Conservation (phyloP, 2,888 invertebrate genomes). For the Xanthorhoe spadicearia region DNA sequence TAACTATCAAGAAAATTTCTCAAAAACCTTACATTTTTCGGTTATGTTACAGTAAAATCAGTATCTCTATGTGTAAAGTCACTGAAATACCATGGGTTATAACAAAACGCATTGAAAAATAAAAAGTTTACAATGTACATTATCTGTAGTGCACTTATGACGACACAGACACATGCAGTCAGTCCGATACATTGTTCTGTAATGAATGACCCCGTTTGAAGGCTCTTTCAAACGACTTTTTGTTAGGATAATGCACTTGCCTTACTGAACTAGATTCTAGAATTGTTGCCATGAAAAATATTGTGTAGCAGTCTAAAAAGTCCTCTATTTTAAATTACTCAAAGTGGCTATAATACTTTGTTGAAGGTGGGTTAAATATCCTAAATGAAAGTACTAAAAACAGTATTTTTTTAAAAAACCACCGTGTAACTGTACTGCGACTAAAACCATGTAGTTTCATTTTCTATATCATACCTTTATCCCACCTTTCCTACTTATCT, state of each 20-base stretch:
- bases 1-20: no score
- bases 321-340: no score
- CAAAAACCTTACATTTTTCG: no score
- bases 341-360: no score
- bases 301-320: background rate
- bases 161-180: conserved; percentile 55
- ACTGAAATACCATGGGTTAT: background rate
- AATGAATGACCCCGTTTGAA: conserved; percentile 67
- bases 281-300: background rate
- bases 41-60: background rate
- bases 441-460: no score
- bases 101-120: conserved; percentile 7
- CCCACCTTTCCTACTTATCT: no score
- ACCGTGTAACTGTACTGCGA: no score
- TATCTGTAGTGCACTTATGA: conserved; percentile 31
- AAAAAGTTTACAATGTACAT: conserved; percentile 19
- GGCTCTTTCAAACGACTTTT: conserved; percentile 58
- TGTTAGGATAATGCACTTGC: conserved; percentile 31
- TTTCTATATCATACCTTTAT: no score
- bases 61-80: background rate
- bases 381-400: no score
- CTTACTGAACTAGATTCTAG: background rate
- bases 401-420: no score
- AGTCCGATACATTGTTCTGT: conserved; percentile 61
- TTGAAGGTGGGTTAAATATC: no score